A percentile compares a stretch with the other conserved stretches of the same genome.
These are phyloP conservation scores for Periophthalmus modestus DNA, from an alignment of 2,113 vertebrate species.

Conservation along the genomic window DNA sequence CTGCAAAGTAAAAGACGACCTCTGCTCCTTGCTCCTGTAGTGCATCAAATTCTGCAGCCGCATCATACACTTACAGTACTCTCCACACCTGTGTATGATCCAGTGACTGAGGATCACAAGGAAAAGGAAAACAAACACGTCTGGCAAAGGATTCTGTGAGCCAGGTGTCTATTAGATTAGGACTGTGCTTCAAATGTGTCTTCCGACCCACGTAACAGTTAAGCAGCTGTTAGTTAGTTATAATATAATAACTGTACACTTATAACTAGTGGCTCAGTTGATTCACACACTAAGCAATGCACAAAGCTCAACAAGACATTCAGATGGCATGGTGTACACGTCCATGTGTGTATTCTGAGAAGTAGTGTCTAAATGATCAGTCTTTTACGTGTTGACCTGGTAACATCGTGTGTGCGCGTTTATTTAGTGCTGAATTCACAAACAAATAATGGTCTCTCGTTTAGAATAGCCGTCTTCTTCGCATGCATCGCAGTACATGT, in stretches of 20 bases:
- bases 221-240: too few species aligned
- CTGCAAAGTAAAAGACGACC: conserved; percentile 26
- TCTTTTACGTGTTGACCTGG: too few species aligned
- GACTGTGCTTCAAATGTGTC: background rate
- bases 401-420: too few species aligned
- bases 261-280: too few species aligned
- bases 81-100: conserved; percentile 8
- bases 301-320: too few species aligned
- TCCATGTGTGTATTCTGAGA: too few species aligned
- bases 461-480: background rate
- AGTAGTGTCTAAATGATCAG: too few species aligned
- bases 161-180: background rate
- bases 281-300: too few species aligned
- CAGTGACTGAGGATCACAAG: conserved; percentile 11
- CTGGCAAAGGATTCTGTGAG: background rate
- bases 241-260: too few species aligned
- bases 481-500: background rate
- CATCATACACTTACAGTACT: background rate
- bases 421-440: background rate
- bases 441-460: background rate
- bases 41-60: conserved; percentile 4
- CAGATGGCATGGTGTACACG: too few species aligned
- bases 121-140: conserved; percentile 4
- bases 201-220: background rate
- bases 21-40: conserved; percentile 9